Evolutionary conservation across 2,113 vertebrate genomes (phyloP).

Genomic region (Gallinago media): DNA sequence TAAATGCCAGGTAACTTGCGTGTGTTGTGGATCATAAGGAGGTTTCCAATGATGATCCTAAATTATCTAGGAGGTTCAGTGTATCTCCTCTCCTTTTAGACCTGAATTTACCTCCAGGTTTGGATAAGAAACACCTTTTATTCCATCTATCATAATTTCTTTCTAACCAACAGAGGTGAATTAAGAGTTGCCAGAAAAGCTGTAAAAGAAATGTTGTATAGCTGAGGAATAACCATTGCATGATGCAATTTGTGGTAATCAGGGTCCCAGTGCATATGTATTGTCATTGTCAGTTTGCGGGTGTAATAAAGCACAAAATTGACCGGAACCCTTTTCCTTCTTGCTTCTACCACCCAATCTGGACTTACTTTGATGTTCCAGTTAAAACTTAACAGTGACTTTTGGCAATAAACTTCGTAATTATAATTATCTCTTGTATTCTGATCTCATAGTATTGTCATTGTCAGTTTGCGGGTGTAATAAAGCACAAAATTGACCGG

Average conservation of each 20-base stretch:
- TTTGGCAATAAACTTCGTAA: background rate
- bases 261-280: accelerated
- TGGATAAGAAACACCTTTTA: background rate
- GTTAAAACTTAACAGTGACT: background rate
- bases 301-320: background rate
- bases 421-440: background rate
- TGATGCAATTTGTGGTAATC: background rate
- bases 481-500: background rate
- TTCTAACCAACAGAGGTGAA: background rate
- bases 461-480: background rate
- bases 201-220: background rate
- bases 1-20: background rate
- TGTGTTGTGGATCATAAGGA: background rate
- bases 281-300: background rate
- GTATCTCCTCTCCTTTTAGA: background rate
- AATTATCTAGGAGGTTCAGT: background rate
- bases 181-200: background rate
- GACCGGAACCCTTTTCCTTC: background rate
- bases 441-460: background rate
- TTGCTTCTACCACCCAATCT: background rate
- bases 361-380: background rate
- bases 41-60: background rate
- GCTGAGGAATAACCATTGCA: background rate
- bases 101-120: background rate
- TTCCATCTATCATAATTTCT: background rate